phyloP scores from a whole-genome alignment of 1,140 invertebrate species.

The silkworm (Bombyx mori) region DNA sequence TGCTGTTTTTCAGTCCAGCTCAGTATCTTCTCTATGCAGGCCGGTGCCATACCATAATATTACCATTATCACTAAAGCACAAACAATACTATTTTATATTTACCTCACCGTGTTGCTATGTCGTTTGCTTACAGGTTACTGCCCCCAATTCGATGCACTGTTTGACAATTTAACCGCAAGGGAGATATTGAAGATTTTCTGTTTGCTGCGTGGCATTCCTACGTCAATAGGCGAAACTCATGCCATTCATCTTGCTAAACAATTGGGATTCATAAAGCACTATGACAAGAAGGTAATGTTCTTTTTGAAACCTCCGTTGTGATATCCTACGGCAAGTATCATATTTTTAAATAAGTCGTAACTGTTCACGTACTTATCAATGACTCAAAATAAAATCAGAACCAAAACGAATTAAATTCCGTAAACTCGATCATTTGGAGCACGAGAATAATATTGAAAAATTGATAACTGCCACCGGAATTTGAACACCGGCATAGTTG shows the following conservation, averaged over 20 bases:
- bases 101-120: background rate
- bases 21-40: too few species aligned
- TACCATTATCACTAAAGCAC: background rate
- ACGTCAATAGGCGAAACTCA: slow-evolving; percentile 38
- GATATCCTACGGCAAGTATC: background rate
- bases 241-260: slow-evolving; percentile 40
- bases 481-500: too few species aligned
- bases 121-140: slow-evolving; percentile 72
- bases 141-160: slow-evolving; percentile 83
- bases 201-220: slow-evolving; percentile 78
- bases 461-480: too few species aligned
- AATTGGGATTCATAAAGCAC: slow-evolving; percentile 68
- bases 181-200: slow-evolving; percentile 82
- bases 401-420: too few species aligned
- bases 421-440: too few species aligned
- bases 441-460: background rate
- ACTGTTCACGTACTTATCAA: too few species aligned
- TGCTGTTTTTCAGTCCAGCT: too few species aligned
- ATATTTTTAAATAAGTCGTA: too few species aligned
- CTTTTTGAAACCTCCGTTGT: background rate
- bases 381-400: too few species aligned
- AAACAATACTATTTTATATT: background rate
- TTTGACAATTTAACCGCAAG: slow-evolving; percentile 80
- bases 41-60: too few species aligned
- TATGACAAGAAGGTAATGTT: slow-evolving; percentile 68